These are phyloP conservation scores for Labroides dimidiatus DNA, from an alignment of 2,797 vertebrate genomes.

Conservation along the genomic window DNA sequence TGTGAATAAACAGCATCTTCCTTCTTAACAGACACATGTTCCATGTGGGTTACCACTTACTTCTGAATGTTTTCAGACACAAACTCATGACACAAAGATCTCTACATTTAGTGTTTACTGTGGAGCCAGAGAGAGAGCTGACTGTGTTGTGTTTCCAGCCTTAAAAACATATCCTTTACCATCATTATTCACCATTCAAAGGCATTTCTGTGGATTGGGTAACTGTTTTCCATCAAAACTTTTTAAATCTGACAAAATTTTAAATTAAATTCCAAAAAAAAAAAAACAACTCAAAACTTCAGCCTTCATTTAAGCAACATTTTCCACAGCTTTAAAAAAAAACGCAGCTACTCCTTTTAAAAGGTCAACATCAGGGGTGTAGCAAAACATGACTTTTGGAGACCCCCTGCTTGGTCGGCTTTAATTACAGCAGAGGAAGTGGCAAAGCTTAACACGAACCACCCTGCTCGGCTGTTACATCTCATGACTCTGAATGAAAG, in stretches of 20 bases:
- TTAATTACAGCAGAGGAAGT: conserved; percentile 76
- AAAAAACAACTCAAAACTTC: conserved; percentile 16
- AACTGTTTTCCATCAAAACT: too few species aligned
- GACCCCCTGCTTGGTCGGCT: conserved; percentile 60
- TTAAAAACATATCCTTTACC: not conserved
- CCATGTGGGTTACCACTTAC: too few species aligned
- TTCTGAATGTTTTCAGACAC: too few species aligned
- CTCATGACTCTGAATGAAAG: conserved; percentile 76
- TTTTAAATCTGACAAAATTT: too few species aligned
- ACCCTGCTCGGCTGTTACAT: conserved; percentile 69
- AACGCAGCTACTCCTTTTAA: conserved; percentile 30
- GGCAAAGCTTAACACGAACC: conserved; percentile 67
- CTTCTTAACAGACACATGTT: too few species aligned
- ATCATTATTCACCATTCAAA: not conserved
- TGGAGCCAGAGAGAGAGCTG: not conserved
- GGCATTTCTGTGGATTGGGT: conserved; percentile 1
- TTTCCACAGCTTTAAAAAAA: conserved; percentile 19
- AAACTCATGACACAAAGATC: not conserved
- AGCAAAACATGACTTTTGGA: conserved; percentile 59
- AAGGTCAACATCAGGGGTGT: conserved; percentile 68
- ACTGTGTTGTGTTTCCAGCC: not conserved
- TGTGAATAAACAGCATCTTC: too few species aligned
- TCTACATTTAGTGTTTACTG: not conserved
- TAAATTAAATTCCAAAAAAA: conserved; percentile 1
- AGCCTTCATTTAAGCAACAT: conserved; percentile 19